Evolutionary conservation across 2,797 vertebrate genomes (phyloP).

Genomic region (Cossypha caffra): DNA sequence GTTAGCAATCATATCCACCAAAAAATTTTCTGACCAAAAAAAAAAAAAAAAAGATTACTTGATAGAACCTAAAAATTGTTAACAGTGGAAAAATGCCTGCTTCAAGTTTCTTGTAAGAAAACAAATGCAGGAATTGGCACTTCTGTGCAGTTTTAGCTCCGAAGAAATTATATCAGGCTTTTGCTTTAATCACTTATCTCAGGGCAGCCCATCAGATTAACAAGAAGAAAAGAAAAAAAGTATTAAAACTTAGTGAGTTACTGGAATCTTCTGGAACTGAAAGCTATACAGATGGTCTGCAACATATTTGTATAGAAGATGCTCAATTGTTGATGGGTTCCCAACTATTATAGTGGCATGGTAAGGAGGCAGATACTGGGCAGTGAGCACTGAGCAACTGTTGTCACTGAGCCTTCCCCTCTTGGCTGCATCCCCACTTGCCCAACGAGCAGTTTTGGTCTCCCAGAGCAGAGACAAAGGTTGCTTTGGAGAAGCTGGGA

Average conservation of each 20-base stretch:
- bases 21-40: neutral
- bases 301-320: conserved; percentile 66
- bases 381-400: conserved; percentile 72
- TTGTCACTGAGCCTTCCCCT: conserved; percentile 69
- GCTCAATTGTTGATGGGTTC: conserved; percentile 66
- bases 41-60: neutral
- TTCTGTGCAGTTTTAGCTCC: conserved; percentile 30
- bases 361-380: conserved; percentile 70
- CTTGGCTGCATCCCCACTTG: conserved; percentile 72
- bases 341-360: conserved; percentile 66
- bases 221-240: neutral
- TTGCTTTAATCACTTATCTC: conserved; percentile 47
- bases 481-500: conserved; percentile 77
- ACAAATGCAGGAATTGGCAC: conserved; percentile 18
- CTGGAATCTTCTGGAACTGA: conserved; percentile 68
- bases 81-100: neutral
- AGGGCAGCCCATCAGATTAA: conserved; percentile 32
- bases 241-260: conserved; percentile 64
- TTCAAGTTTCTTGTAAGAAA: conserved; percentile 3
- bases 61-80: neutral
- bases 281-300: conserved; percentile 72
- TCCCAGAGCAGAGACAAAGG: conserved; percentile 77
- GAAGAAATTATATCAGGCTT: conserved; percentile 37
- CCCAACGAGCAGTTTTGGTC: conserved; percentile 69
- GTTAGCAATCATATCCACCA: neutral